Evolutionary conservation across 2,888 invertebrate species (phyloP).

Genomic region (Deladenus siricidicola): DNA sequence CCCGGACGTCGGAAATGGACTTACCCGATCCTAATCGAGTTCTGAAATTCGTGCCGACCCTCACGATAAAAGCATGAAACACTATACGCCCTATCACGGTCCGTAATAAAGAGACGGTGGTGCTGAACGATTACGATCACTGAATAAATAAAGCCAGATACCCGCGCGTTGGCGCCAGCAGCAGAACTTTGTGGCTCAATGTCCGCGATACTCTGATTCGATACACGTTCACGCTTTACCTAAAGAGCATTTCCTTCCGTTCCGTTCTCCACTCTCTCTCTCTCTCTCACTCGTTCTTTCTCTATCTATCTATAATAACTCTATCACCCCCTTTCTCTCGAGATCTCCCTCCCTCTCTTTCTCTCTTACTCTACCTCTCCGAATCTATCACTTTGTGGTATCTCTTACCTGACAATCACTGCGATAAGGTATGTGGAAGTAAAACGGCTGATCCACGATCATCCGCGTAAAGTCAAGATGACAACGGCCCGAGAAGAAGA

Average conservation of each 20-base stretch:
- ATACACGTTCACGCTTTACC: not conserved
- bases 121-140: conserved; percentile 45
- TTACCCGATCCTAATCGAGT: conserved; percentile 39
- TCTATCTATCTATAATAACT: too few species aligned
- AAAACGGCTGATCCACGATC: conserved; percentile 34
- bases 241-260: too few species aligned
- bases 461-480: conserved; percentile 39
- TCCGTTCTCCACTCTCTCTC: too few species aligned
- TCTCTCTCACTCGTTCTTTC: too few species aligned
- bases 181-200: not conserved
- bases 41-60: conserved; percentile 28
- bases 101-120: conserved; percentile 47
- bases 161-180: too few species aligned
- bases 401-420: conserved; percentile 45
- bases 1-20: too few species aligned
- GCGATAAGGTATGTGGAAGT: conserved; percentile 45
- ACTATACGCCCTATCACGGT: conserved; percentile 31
- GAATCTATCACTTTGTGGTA: too few species aligned
- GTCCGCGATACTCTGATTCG: not conserved
- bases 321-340: too few species aligned
- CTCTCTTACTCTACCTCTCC: too few species aligned
- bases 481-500: conserved; percentile 35
- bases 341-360: too few species aligned
- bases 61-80: conserved; percentile 46
- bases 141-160: conserved; percentile 38